Conservation (phyloP, 2,797 vertebrate species). For the Anas flavirostris region DNA sequence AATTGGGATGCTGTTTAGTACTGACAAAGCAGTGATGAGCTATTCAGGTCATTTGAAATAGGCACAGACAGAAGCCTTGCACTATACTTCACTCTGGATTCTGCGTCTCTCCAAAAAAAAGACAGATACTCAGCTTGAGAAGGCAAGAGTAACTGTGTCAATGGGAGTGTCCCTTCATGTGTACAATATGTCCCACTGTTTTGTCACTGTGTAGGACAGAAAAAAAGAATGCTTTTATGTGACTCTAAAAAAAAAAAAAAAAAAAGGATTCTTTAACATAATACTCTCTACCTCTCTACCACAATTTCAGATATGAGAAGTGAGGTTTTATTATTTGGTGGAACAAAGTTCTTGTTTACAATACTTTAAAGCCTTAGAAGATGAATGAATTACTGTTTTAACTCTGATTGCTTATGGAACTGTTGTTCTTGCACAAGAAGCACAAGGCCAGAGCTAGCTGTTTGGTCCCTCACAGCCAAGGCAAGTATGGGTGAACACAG, state of each 20-base stretch:
- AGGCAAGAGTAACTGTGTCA: not conserved
- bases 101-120: not conserved
- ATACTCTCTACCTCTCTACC: rapidly evolving
- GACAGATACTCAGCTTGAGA: rapidly evolving
- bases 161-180: not conserved
- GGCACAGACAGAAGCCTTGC: constrained; percentile 10
- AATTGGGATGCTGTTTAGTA: not conserved
- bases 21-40: not conserved
- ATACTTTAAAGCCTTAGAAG: not conserved
- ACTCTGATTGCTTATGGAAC: rapidly evolving
- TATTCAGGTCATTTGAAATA: not conserved
- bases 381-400: not conserved
- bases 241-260: not conserved
- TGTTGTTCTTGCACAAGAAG: not conserved
- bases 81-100: not conserved
- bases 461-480: not conserved
- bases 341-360: not conserved
- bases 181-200: not conserved
- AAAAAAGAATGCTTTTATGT: not conserved
- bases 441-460: not conserved
- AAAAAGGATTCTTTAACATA: not conserved
- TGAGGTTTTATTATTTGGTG: not conserved
- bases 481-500: not conserved
- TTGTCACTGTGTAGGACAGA: rapidly evolving
- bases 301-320: not conserved